Evolutionary conservation across 1,140 invertebrate genomes (phyloP).

Genomic region (Gryon sp.): DNA sequence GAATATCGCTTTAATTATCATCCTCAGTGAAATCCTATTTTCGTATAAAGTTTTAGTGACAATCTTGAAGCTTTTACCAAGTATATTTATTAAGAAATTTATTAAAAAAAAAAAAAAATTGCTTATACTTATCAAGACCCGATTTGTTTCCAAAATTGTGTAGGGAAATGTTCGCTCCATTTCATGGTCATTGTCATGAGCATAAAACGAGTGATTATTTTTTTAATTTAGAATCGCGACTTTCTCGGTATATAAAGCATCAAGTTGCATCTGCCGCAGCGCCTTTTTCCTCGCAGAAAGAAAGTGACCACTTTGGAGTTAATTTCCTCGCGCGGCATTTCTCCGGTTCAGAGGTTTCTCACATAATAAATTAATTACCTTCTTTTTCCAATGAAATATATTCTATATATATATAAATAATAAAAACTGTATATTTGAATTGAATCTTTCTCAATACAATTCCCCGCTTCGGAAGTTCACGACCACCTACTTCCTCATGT

Average conservation of each 20-base stretch:
- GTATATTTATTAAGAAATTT: conserved; percentile 1
- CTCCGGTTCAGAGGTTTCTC: conserved; percentile 50
- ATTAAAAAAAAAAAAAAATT: background rate
- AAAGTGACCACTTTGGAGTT: conserved; percentile 56
- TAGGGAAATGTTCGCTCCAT: conserved; percentile 47
- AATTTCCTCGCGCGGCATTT: conserved; percentile 39
- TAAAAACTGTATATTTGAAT: no score
- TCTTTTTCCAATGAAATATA: background rate
- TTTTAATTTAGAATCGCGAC: conserved; percentile 54
- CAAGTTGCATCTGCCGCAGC: conserved; percentile 54
- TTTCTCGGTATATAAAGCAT: conserved; percentile 56
- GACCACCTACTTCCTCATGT: no score
- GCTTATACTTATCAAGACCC: no score
- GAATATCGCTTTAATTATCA: no score
- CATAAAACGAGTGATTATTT: conserved; percentile 55
- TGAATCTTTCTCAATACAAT: no score
- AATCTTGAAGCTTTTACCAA: no score
- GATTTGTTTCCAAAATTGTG: no score
- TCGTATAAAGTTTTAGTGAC: no score
- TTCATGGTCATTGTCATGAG: conserved; percentile 62
- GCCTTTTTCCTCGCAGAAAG: conserved; percentile 48
- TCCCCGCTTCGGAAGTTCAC: no score
- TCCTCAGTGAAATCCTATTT: no score
- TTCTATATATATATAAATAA: no score
- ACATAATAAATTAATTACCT: conserved; percentile 35